Base-by-base conservation (phyloP, 2,797 vertebrate genomes). In the Chelon auratus region DNA sequence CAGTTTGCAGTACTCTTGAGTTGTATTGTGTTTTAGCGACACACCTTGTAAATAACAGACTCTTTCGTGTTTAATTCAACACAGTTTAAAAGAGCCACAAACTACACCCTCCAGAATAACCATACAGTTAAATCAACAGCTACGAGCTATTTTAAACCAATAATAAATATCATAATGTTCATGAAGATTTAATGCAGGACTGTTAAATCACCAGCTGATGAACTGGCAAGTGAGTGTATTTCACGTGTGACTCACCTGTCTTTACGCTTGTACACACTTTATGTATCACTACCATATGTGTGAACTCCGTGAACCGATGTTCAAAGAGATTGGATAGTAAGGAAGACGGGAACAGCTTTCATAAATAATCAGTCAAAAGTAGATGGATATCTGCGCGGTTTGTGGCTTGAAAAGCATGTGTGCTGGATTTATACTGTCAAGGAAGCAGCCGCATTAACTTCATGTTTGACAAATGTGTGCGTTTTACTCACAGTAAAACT, bases 401-500 rank as follows among this genome's bases (percentile, higher is more conserved):
- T 3, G 15, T n/a, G 43, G 17, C 6, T 17, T 3, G 5, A 20
- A 15, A 4, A n/a, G 18, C 43, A 15, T 18, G 8, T 15, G 1
- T 20, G 22, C 9, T 60, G 9, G 57, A 53, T 67, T 26, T 68
- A 26, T 48, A 14, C 20, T 10, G 9, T 39, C 22, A 36, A 65
- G 39, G 18, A 48, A 83, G 56, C 24, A 61, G 57, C 17, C 40
- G 3, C 26, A 60, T 55, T 52, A 24, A 60, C 70, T 61, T 47
- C 1, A 65, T 53, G 53, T 72, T 11, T 36, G 18, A 20, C 71
- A 11, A 33, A 70, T 72, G 30, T 68, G 59, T 63, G 20, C n/a
- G 20, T 76, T 64, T 67, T 33, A 60, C 48, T 75, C 70, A 73
- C 10, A 79, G 61, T 81, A 40, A 80, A 77, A 80, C 40, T 61